Evolutionary conservation across 1,140 invertebrate species (phyloP), one percentile per base, ranked within the genome.

Genomic region (Psix sp.): DNA sequence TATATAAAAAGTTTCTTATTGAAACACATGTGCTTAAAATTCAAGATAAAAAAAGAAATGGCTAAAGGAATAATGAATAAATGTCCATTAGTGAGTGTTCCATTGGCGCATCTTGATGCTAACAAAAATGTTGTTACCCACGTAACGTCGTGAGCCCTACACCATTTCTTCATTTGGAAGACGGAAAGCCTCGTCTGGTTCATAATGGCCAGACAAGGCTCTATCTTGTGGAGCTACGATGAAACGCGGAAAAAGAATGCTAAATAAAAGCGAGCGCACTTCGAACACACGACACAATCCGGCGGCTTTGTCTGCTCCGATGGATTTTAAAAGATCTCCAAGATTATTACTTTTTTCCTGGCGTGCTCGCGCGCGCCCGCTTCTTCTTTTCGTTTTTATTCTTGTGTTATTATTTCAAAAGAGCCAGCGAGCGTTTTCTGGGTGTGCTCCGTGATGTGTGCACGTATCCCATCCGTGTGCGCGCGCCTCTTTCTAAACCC

Each of bases 241-340:
- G 54, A 71, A 60, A 71, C 56, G 36, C 48, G 63, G 62, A 59
- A 70, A 68, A 57, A 76, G 54, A 60, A 70, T 68, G 62, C 42
- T 52, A 68, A 75, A 67, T 68, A 73, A 65, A 67, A 75, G 46
- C 17, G 31, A 71, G 65, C 74, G 29, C 51, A 63, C 24, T 39
- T 73, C 68, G 66, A 79, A 80, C 82, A 76, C 81, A 84, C 79
- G 80, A 84, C 81, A 84, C 84, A 87, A 86, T 86, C 83, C 82
- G 74, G 62, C 81, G 76, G 84, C 76, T 84, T 78, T 72, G 80
- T 87, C 80, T 86, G 85, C 84, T 85, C 82, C 83, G 84, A 83
- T 87, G 86, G 81, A 83, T 85, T 85, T 87, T 87, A 86, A 87
- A 86, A 87, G 86, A 86, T 86, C 84, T 77, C 83, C 72, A 80